A percentile compares a stretch with the other conserved stretches of the same genome.
Conservation (phyloP, 2,797 vertebrate genomes). For the Scyliorhinus canicula region DNA sequence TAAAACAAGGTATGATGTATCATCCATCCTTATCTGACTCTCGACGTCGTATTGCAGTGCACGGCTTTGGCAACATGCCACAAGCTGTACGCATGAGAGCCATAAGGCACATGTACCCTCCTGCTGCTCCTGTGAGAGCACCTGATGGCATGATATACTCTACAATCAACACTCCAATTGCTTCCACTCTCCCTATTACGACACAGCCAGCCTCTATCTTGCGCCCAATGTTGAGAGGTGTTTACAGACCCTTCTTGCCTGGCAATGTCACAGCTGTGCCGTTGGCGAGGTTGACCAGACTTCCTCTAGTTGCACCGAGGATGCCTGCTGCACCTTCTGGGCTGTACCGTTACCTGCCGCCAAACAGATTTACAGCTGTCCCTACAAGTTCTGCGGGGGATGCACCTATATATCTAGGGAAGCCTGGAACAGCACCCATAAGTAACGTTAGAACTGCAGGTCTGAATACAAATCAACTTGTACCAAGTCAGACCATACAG, state of each 20-base stretch:
- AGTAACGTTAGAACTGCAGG: not conserved
- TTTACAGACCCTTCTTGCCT: conserved; percentile 79
- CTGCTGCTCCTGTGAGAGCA: conserved; percentile 73
- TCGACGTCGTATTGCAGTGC: conserved; percentile 62
- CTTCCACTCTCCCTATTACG: conserved; percentile 96
- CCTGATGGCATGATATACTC: conserved; percentile 98
- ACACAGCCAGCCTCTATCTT: conserved; percentile 87
- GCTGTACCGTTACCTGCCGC: conserved; percentile 72
- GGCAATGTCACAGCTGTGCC: conserved; percentile 78
- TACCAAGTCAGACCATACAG: conserved; percentile 39
- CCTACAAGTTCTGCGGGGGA: conserved; percentile 65
- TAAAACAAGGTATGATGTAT: conserved; percentile 77
- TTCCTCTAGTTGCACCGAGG: conserved; percentile 77
- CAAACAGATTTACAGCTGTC: conserved; percentile 60
- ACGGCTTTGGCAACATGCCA: conserved; percentile 70
- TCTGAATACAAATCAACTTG: conserved; percentile 38
- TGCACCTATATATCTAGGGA: conserved; percentile 82
- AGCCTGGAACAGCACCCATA: conserved; percentile 52
- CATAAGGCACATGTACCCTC: conserved; percentile 80
- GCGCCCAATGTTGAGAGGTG: conserved; percentile 75
- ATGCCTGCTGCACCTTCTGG: conserved; percentile 73
- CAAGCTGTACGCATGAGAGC: conserved; percentile 71
- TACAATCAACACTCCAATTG: conserved; percentile 95
- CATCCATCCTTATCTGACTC: conserved; percentile 73
- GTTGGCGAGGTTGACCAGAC: conserved; percentile 78